A percentile compares a stretch with the other conserved stretches of the same genome.
Evolutionary conservation across 2,888 invertebrate genomes (phyloP).

Genomic region (Augiades crinisus): DNA sequence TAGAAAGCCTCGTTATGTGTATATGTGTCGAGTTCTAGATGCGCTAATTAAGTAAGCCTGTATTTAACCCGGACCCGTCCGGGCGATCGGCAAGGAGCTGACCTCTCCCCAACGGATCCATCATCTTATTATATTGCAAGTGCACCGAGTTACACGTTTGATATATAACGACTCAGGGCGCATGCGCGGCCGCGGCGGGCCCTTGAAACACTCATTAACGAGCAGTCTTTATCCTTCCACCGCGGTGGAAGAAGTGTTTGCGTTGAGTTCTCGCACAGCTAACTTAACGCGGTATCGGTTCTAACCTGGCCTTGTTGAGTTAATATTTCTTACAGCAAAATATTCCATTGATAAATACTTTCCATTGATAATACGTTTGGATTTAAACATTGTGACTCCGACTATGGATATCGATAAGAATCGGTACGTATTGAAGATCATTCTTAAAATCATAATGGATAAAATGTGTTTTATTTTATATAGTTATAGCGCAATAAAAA

Average conservation of each 20-base stretch:
- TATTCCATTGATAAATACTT: too few species aligned
- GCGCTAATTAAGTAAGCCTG: too few species aligned
- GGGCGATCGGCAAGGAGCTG: background rate
- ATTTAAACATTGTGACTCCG: background rate
- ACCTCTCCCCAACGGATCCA: constrained; percentile 1
- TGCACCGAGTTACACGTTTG: constrained; percentile 12
- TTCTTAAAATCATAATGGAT: too few species aligned
- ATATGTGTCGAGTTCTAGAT: too few species aligned
- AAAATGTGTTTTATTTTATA: too few species aligned
- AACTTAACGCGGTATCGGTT: constrained; percentile 6
- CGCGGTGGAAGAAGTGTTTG: constrained; percentile 15
- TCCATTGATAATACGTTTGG: background rate
- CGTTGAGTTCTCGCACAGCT: constrained; percentile 5
- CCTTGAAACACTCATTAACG: constrained; percentile 17
- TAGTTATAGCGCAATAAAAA: too few species aligned
- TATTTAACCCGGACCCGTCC: background rate
- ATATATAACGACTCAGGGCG: background rate
- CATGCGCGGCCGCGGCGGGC: constrained; percentile 3
- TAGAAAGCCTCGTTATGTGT: too few species aligned
- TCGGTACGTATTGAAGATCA: background rate
- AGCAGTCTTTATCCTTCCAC: constrained; percentile 22
- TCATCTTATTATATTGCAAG: constrained; percentile 17
- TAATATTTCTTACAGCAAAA: background rate
- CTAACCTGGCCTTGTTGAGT: background rate
- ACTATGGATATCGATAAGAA: background rate